phyloP scores from a whole-genome alignment of 2,888 invertebrate genomes.

The Neria commutata region DNA sequence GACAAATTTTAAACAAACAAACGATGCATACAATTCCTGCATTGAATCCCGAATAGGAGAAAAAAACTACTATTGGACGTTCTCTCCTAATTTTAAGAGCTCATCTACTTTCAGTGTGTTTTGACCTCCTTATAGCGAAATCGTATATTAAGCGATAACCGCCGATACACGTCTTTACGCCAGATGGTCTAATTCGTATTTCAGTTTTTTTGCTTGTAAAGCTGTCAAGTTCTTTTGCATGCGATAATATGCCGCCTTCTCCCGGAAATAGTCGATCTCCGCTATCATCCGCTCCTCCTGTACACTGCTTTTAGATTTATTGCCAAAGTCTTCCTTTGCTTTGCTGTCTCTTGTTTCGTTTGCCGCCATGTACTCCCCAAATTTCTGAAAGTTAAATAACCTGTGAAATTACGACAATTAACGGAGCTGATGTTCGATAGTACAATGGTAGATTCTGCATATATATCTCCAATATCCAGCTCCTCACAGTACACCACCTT shows the following conservation, averaged over 20 bases:
- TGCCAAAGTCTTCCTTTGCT: not conserved
- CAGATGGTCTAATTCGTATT: conserved; percentile 33
- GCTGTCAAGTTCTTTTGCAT: conserved; percentile 52
- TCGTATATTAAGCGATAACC: not conserved
- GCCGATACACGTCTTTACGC: not conserved
- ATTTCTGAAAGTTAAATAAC: conserved; percentile 4
- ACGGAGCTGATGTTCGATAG: not conserved
- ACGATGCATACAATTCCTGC: too few relatives aligned
- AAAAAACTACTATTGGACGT: too few relatives aligned
- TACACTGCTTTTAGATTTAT: not conserved
- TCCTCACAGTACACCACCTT: conserved; percentile 15
- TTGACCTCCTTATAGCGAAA: too few relatives aligned
- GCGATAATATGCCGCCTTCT: conserved; percentile 49
- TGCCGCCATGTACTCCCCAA: conserved; percentile 12
- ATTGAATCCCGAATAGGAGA: too few relatives aligned
- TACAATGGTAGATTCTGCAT: conserved; percentile 19
- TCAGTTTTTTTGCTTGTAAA: conserved; percentile 44
- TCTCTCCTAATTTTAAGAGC: too few relatives aligned
- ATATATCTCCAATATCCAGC: conserved; percentile 18
- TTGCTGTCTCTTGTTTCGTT: conserved; percentile 20
- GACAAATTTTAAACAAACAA: too few relatives aligned
- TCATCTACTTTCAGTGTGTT: too few relatives aligned
- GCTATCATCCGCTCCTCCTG: conserved; percentile 46
- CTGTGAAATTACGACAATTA: not conserved
- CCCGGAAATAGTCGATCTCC: conserved; percentile 49